Conservation (phyloP, 2,113 vertebrate species). For the Podarcis raffonei region DNA sequence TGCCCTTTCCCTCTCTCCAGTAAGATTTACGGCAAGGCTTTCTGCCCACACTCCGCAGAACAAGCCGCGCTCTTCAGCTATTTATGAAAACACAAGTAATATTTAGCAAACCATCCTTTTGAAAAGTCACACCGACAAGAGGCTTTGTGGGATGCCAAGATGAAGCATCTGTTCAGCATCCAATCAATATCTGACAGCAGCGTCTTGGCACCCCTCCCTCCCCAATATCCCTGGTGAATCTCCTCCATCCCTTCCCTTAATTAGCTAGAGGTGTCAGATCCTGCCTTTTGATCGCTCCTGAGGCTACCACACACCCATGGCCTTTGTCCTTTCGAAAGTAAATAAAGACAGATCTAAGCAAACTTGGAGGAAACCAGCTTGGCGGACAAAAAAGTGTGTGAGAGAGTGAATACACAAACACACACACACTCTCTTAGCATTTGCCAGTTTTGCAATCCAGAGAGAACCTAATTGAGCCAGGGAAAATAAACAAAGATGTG, state of each 20-base stretch:
- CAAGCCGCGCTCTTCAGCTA: neutral
- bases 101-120: slow-evolving; percentile 17
- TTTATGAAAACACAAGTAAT: neutral
- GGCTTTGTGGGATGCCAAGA: slow-evolving; percentile 22
- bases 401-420: neutral
- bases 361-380: slow-evolving; percentile 34
- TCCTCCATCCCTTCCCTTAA: neutral
- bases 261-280: slow-evolving; percentile 20
- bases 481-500: neutral
- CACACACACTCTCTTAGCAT: neutral
- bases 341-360: slow-evolving; percentile 18
- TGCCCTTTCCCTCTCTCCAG: neutral
- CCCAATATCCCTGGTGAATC: neutral
- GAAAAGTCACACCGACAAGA: slow-evolving; percentile 19
- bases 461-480: neutral
- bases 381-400: neutral
- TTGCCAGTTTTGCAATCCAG: slow-evolving; percentile 11
- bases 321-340: slow-evolving; percentile 44
- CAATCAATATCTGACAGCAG: slow-evolving; percentile 20
- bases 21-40: neutral
- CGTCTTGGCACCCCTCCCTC: slow-evolving; percentile 9
- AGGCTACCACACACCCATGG: slow-evolving; percentile 18
- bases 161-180: slow-evolving; percentile 43
- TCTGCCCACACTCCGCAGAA: neutral
- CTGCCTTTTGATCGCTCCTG: slow-evolving; percentile 14